Evolutionary conservation across 2,888 invertebrate species (phyloP).

Genomic region (Polymixis flavicincta): DNA sequence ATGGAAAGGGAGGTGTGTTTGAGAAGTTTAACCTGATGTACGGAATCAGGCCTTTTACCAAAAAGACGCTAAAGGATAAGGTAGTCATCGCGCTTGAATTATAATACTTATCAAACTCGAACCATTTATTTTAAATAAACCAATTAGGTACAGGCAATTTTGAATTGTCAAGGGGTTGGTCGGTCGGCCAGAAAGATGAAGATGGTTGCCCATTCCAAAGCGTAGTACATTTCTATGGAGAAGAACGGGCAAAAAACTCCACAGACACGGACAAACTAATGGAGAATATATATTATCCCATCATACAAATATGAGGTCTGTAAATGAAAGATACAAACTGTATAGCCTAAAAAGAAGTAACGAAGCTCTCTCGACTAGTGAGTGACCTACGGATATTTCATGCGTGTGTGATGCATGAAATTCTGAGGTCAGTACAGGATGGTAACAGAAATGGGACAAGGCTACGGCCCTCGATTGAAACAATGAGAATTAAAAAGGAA

Average conservation of each 20-base stretch:
- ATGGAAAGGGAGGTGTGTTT: constrained; percentile 2
- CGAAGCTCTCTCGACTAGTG: background rate
- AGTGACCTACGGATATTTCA: constrained; percentile 1
- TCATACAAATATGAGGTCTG: too few relatives aligned
- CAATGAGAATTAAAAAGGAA: constrained; percentile 3
- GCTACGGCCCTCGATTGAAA: constrained; percentile 14
- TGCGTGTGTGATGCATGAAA: background rate
- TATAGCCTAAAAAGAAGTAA: background rate
- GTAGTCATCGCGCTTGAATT: too few relatives aligned
- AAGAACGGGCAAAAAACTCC: too few relatives aligned
- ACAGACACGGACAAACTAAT: background rate
- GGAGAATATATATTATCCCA: background rate
- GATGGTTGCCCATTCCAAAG: too few relatives aligned
- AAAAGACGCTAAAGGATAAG: too few relatives aligned
- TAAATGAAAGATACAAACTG: background rate
- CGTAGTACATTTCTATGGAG: too few relatives aligned
- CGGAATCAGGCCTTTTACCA: background rate
- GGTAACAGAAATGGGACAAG: constrained; percentile 26
- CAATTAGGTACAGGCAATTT: too few relatives aligned
- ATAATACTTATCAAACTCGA: too few relatives aligned
- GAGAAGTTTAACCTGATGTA: constrained; percentile 8
- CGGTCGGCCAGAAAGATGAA: too few relatives aligned
- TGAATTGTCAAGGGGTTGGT: too few relatives aligned
- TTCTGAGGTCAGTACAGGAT: constrained; percentile 27
- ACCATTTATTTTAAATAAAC: too few relatives aligned